phyloP scores from a whole-genome alignment of 2,888 invertebrate genomes.

The Thymelicus lineola region DNA sequence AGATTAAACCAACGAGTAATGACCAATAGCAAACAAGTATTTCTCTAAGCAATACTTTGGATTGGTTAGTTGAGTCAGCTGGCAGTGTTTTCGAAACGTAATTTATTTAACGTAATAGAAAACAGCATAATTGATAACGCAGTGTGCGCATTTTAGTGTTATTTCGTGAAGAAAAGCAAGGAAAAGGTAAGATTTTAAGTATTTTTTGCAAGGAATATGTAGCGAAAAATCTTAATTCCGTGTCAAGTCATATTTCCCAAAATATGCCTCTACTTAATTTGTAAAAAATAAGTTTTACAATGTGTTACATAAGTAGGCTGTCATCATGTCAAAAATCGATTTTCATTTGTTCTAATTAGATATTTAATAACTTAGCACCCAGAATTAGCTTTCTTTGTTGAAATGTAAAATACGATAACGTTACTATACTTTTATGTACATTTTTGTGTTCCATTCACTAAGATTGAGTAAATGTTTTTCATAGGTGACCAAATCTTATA shows the following conservation, averaged over 20 bases:
- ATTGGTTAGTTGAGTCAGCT: not conserved
- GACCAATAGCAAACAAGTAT: not conserved
- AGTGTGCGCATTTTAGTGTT: not conserved
- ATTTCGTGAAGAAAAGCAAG: conserved; percentile 1
- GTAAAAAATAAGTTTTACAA: conserved; percentile 18
- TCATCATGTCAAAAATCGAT: conserved; percentile 34
- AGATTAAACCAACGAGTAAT: not conserved
- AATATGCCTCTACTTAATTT: not conserved
- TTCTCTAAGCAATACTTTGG: not conserved
- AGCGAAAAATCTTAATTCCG: not conserved
- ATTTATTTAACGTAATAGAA: too few species aligned
- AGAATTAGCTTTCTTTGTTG: too few species aligned
- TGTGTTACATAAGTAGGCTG: conserved; percentile 57
- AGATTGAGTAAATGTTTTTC: too few species aligned
- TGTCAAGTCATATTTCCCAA: not conserved
- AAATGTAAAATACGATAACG: too few species aligned
- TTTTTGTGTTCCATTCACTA: too few species aligned
- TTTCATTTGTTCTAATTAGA: conserved; percentile 21
- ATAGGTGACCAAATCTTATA: too few species aligned
- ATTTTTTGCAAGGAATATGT: too few species aligned
- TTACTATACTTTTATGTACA: too few species aligned
- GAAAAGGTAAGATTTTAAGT: conserved; percentile 7
- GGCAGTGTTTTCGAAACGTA: not conserved
- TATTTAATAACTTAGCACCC: not conserved
- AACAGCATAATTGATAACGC: not conserved